Conservation (phyloP, 2,888 invertebrate species). For the Caradrina kadenii region DNA sequence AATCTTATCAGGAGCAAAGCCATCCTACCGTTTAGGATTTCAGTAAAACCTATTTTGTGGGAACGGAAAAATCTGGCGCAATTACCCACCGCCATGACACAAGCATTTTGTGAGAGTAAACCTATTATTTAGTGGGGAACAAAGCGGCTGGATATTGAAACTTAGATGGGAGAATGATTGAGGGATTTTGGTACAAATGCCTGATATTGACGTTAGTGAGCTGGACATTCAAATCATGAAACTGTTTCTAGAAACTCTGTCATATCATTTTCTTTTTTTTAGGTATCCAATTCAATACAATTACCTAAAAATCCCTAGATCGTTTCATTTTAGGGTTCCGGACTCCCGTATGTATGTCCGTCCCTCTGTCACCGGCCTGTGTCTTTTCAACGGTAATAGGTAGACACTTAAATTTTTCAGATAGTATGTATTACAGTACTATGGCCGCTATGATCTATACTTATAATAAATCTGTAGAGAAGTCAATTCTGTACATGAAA, state of each 20-base stretch:
- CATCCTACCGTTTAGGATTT: conserved; percentile 59
- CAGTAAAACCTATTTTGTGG: conserved; percentile 58
- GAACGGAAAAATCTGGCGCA: conserved; percentile 53
- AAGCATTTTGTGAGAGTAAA: conserved; percentile 59
- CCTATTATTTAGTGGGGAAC: conserved; percentile 48
- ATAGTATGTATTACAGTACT: no score
- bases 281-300: no score
- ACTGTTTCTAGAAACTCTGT: neutral
- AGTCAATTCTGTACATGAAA: no score
- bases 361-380: no score
- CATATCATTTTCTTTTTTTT: no score
- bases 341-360: no score
- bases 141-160: conserved; percentile 41
- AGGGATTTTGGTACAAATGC: conserved; percentile 29
- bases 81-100: conserved; percentile 56
- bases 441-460: no score
- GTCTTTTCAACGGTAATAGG: no score
- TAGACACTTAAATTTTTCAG: no score
- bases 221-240: neutral
- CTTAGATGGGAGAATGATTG: conserved; percentile 32
- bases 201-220: conserved; percentile 16
- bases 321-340: no score
- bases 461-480: no score
- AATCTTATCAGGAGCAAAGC: conserved; percentile 60
- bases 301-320: no score